Percentiles rank a stretch among this genome's conserved stretches.
Evolutionary conservation across 1,140 invertebrate species (phyloP).

Genomic region (Drosophila serrata): DNA sequence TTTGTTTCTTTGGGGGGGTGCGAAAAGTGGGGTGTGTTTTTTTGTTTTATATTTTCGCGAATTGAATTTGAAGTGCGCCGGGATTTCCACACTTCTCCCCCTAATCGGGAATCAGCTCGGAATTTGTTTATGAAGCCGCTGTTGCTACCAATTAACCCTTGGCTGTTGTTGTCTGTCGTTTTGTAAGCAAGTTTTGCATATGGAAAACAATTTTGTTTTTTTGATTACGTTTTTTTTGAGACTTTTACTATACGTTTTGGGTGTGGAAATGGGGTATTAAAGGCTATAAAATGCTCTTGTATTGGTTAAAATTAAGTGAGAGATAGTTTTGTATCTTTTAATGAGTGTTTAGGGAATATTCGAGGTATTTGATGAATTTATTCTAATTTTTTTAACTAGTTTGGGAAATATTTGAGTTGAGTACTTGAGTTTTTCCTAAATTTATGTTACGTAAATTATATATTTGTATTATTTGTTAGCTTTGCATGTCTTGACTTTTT

Average conservation of each 20-base stretch:
- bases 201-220: conserved; percentile 71
- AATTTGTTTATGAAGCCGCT: conserved; percentile 56
- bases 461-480: no score
- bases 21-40: not conserved
- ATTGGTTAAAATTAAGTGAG: no score
- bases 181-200: conserved; percentile 44
- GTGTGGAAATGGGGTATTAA: not conserved
- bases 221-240: conserved; percentile 27
- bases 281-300: not conserved
- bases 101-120: conserved; percentile 59
- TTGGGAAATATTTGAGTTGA: no score
- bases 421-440: no score
- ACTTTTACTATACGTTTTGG: conserved; percentile 47
- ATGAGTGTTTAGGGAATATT: not conserved
- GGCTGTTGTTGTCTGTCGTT: conserved; percentile 23
- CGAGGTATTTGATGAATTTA: not conserved
- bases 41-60: conserved; percentile 39
- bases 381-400: not conserved
- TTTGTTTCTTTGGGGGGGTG: no score
- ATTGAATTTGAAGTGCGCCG: conserved; percentile 46
- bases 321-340: not conserved
- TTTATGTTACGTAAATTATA: no score
- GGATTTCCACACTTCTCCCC: conserved; percentile 48
- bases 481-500: no score
- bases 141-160: conserved; percentile 56